Evolutionary conservation across 2,888 invertebrate species (phyloP), one percentile per base, ranked within the genome.

Genomic region (Drosophila mimetica): DNA sequence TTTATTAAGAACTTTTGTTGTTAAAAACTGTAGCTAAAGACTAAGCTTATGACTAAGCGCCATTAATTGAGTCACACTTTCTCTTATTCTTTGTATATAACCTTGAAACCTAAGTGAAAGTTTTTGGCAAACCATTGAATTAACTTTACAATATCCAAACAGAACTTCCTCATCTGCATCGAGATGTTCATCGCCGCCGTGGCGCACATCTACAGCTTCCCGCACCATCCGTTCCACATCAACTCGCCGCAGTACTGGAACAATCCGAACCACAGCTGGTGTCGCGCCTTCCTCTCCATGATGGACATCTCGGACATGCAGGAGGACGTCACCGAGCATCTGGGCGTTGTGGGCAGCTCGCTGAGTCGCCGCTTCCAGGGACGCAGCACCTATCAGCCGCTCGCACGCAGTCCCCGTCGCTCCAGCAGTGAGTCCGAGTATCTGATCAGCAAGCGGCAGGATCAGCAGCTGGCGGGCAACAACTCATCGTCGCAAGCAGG

Each of bases 101-200:
- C 9, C 9, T 14, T 36, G 14, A 6, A n/a, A 36, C n/a, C 2
- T 7, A 11, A 48, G 25, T 18, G 7, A 14, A 41, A 64, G 46
- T 48, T n/a, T 14, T 4, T 25, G 2, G 3, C 16, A 16, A 37
- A 1, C 2, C 9, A 11, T 39, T 18, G 7, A 22, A 6, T 1
- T 69, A 36, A 32, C 1, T 2, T 9, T n/a, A 4, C 18, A 16
- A 16, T 34, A n/a, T 3, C 14, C 14, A 14, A 0, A 2, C 93
- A 98, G 96, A 97, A 99, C 92, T 98, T 99, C 92, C 92, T 97
- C 59, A 98, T 99, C 79, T 99, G 99, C 91, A 97, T 99, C 89
- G 99, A 99, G 93, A 99, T 99, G 99, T 98, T 98, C 90, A 91
- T 98, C 84, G 98, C 98, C 22, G 97, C 98, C 1, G 94, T 98